Conservation (phyloP, 2,113 vertebrate species). For the Brienomyrus longianalis region DNA sequence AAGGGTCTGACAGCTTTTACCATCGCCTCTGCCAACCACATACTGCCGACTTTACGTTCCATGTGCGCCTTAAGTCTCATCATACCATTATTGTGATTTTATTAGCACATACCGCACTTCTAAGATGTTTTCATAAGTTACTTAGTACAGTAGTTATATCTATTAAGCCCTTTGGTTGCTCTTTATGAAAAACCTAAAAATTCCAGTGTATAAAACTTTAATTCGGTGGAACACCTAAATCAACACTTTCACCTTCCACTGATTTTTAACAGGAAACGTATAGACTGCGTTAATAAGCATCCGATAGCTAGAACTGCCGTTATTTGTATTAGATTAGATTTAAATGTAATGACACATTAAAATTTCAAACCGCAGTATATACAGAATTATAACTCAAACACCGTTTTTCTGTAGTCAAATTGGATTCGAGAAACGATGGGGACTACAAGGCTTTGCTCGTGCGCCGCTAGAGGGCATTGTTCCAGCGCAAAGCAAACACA, state of each 20-base stretch:
- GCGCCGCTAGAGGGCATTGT: constrained; percentile 19
- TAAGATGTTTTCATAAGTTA: background rate
- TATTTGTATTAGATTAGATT: background rate
- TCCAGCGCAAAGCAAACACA: constrained; percentile 1
- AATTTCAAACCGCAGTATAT: background rate
- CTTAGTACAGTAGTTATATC: background rate
- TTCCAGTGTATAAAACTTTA: background rate
- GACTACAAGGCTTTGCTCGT: background rate
- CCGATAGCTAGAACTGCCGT: background rate
- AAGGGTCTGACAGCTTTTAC: background rate
- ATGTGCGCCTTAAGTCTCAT: background rate
- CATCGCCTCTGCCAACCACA: background rate
- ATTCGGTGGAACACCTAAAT: background rate
- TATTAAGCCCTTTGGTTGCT: background rate
- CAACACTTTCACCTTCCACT: background rate
- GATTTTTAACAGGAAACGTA: background rate
- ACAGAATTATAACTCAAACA: background rate
- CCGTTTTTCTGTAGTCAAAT: background rate
- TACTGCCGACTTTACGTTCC: background rate
- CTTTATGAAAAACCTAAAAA: background rate
- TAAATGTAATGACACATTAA: background rate
- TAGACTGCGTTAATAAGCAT: background rate
- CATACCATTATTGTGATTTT: background rate
- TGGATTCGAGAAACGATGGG: background rate
- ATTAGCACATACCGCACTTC: background rate